Base-by-base conservation (phyloP, 2,797 vertebrate species). In the Phylloscopus collybita region DNA sequence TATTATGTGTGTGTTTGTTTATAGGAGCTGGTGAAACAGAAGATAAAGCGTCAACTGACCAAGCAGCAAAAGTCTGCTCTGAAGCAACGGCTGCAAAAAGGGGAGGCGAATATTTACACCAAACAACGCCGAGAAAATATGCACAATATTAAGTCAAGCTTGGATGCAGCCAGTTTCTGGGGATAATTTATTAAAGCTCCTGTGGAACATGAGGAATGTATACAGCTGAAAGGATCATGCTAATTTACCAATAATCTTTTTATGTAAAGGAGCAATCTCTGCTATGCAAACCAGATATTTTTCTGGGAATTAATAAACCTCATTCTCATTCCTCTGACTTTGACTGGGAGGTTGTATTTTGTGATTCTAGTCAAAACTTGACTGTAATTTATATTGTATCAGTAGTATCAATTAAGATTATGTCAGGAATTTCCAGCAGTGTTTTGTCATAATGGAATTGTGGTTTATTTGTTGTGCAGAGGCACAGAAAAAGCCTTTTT, bases 21-120 rank as follows among this genome's bases (percentile, higher is more conserved):
- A 89, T 94, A 99, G 99, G 99, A 99, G 54, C 88, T 99, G 47
- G 98, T 99, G 70, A 99, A 99, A 97, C 98, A 98, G 97, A 99
- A 99, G 96, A 98, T 99, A 93, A 98, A 98, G 85, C 97, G 93
- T 60, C 99, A 99, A 88, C 98, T 99, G 92, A 98, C 97, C 42
- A 99, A 99, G 94, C 98, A 99, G 89, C 99, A 99, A 80, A 99
- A 99, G 95, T 97, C 98, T 15, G 97, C 98, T 44, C 97, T 98
- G 93, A 98, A 98, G 94, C 98, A 98, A 86, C 97, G 98, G 25
- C 93, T 99, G 82, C 99, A 99, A 83, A 99, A 99, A 96, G 99
- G 99, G 85, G 99, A 99, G 97, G 98, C 99, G 96, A 99, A 98
- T 95, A 84, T 99, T 94, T 98, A 98, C 81, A 99, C 99, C 47